phyloP scores from a whole-genome alignment of 2,888 invertebrate genomes.

The Aporophyla nigra region DNA sequence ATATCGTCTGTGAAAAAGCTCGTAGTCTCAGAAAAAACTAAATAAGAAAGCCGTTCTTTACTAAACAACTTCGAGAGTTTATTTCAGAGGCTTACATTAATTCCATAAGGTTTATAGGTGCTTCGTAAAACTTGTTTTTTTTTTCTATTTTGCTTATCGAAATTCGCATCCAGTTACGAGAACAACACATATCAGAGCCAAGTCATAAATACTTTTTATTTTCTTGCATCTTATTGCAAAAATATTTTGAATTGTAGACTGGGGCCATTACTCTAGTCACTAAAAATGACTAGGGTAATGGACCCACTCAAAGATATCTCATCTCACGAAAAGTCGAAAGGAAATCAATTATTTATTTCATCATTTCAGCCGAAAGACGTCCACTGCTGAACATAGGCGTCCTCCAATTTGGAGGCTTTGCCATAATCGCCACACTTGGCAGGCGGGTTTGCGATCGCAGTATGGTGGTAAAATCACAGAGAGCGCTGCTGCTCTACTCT shows the following conservation, averaged over 20 bases:
- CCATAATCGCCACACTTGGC: too few species aligned
- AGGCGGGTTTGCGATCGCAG: too few species aligned
- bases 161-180: conserved; percentile 21
- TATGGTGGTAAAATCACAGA: too few species aligned
- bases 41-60: conserved; percentile 35
- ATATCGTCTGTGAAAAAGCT: conserved; percentile 35
- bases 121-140: conserved; percentile 10
- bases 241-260: conserved; percentile 17
- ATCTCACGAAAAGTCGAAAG: conserved; percentile 9
- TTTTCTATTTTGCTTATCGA: conserved; percentile 24
- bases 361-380: too few species aligned
- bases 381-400: too few species aligned
- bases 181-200: conserved; percentile 18
- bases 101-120: conserved; percentile 47
- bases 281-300: neutral
- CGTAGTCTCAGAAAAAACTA: conserved; percentile 9
- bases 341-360: neutral
- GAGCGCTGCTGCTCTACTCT: too few species aligned
- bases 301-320: neutral
- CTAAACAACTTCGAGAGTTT: conserved; percentile 39
- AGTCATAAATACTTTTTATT: conserved; percentile 22
- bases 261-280: neutral
- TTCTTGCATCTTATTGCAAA: conserved; percentile 17
- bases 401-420: too few species aligned
- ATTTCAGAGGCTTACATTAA: conserved; percentile 43